Percentiles rank a stretch among this genome's conserved stretches.
Evolutionary conservation across 2,888 invertebrate genomes (phyloP).

Genomic region (Galerucella nymphaeae): DNA sequence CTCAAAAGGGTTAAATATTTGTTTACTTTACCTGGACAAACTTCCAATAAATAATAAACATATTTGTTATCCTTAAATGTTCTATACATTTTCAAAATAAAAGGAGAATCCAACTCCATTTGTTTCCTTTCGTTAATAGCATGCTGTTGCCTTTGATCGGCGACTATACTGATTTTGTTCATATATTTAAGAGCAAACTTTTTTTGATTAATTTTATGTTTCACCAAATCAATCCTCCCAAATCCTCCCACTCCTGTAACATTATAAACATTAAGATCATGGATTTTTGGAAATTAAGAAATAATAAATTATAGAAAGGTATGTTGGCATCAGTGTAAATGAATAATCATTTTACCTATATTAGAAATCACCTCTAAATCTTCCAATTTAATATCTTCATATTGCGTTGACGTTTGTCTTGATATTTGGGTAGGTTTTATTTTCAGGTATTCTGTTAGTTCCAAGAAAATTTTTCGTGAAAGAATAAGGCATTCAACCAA

Average conservation of each 20-base stretch:
- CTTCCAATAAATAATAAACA: slow-evolving; percentile 93
- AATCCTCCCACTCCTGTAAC: slow-evolving; percentile 85
- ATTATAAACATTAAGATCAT: slow-evolving; percentile 14
- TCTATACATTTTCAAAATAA: slow-evolving; percentile 77
- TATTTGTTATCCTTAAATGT: slow-evolving; percentile 91
- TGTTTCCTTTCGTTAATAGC: slow-evolving; percentile 76
- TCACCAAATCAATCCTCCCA: slow-evolving; percentile 83
- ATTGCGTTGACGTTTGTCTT: slow-evolving; percentile 64
- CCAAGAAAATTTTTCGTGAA: slow-evolving; percentile 79
- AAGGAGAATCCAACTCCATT: slow-evolving; percentile 56
- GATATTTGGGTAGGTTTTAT: neutral
- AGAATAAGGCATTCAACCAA: slow-evolving; percentile 84
- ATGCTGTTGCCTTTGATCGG: slow-evolving; percentile 76
- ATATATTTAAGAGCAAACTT: slow-evolving; percentile 76
- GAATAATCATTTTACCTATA: slow-evolving; percentile 2
- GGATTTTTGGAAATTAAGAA: too few relatives aligned
- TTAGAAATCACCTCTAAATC: slow-evolving; percentile 1
- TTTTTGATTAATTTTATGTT: slow-evolving; percentile 57
- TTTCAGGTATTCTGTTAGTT: slow-evolving; percentile 25
- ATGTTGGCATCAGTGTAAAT: too few relatives aligned
- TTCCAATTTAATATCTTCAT: slow-evolving; percentile 41
- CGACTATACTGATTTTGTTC: slow-evolving; percentile 75
- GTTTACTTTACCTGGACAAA: slow-evolving; percentile 73
- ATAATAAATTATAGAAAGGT: too few relatives aligned
- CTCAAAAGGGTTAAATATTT: neutral